Conservation (phyloP, 2,113 vertebrate species). For the Epinephelus cyanopodus region DNA sequence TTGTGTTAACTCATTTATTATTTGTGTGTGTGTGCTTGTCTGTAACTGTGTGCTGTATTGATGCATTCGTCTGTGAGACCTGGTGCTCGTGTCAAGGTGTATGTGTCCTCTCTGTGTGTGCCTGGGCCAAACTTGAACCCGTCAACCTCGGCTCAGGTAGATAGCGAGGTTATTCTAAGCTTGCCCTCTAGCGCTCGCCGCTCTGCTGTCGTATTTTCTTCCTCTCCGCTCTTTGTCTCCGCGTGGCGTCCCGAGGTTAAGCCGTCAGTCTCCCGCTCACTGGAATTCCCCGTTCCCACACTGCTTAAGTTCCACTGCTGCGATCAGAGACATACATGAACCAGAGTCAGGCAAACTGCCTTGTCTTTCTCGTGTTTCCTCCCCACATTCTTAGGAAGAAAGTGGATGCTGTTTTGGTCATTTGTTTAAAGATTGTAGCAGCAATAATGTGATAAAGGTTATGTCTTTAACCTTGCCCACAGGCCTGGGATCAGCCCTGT, state of each 20-base stretch:
- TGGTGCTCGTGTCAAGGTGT: neutral
- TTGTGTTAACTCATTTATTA: constrained; percentile 7
- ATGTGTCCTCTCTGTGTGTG: neutral
- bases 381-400: constrained; percentile 30
- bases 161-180: constrained; percentile 64
- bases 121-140: constrained; percentile 41
- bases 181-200: constrained; percentile 59
- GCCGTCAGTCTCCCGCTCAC: constrained; percentile 58
- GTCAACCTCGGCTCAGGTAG: constrained; percentile 64
- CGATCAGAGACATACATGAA: constrained; percentile 25
- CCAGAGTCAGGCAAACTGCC: neutral
- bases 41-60: constrained; percentile 5
- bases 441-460: neutral
- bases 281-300: constrained; percentile 76
- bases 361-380: constrained; percentile 54
- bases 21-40: constrained; percentile 7
- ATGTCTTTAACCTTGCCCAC: neutral
- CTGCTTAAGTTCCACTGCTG: constrained; percentile 64
- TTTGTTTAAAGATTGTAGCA: neutral
- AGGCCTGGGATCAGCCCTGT: neutral
- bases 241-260: constrained; percentile 60
- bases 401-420: constrained; percentile 10
- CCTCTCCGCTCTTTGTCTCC: constrained; percentile 68
- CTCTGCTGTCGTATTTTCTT: constrained; percentile 62
- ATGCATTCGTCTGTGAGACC: neutral